Base-by-base conservation (phyloP, 2,797 vertebrate species). In the Mionectes olivaceus region DNA sequence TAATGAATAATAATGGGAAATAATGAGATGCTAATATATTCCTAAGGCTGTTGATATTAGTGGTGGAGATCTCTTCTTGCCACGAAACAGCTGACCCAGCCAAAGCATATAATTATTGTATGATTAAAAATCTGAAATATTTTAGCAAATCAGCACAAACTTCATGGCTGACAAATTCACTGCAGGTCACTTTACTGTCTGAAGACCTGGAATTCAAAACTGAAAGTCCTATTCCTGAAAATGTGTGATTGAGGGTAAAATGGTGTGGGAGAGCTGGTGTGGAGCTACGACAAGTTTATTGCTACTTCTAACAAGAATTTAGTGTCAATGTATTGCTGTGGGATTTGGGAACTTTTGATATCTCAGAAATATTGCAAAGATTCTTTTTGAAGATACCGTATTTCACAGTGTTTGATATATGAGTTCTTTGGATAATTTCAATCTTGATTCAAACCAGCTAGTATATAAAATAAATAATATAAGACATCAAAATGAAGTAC, bases 401-500 rank as follows among this genome's bases (percentile, higher is more conserved):
- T 73, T 91, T 83, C 37, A 76, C 39, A 69, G 19, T 37, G 9
- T 70, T 82, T 25, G 3, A 5, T 63, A 33, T n/a, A 52, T 0
- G 0, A 32, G 6, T 70, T 59, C 21, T 65, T 67, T 21, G 7
- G 8, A 83, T 64, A 64, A 47, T 21, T 12, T 86, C 37, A 50
- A 0, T 76, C 37, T 85, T 68, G 3, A 32, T 67, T 41, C 49
- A 80, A 19, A 56, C 6, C 2, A 28, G 11, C n/a, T 68, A 68
- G 13, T 37, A 64, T 39, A 70, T n/a, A 56, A 65, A 92, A 55
- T 25, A 13, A 77, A 68, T 17, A 65, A 30, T 14, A 3, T 16
- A 87, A 89, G 18, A 57, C 60, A 33, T 60, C 82, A 43, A 87
- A 80, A 91, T 57, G 19, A 93, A 68, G 52, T 50, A 76, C 7